Base-by-base conservation (phyloP, 2,888 invertebrate genomes). In the Timandra comae region DNA sequence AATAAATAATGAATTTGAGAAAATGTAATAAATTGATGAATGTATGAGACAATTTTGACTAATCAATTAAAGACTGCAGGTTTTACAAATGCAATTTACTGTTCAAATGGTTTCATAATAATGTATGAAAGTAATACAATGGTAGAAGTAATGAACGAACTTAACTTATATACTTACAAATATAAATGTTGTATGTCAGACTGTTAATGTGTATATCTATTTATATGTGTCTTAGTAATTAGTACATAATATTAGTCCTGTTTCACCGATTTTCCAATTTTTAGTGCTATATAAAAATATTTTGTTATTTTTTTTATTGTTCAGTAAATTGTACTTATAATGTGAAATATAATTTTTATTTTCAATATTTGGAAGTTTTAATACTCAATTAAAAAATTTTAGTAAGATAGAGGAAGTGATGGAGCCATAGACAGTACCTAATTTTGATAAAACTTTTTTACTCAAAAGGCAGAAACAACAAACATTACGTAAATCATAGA, bases 301-400 rank as follows among this genome's bases (percentile, higher is more conserved):
- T 70, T 71, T 72, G 68, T 75, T 76, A 65, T 68, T 70, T 64
- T n/a, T 74, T 72, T 45, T 71, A 71, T 60, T 62, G 64, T 70
- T 67, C 67, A 65, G 56, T 72, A 59, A 64, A 63, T 57, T 72
- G 73, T 77, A 78, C 78, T 74, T 80, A 76, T 66, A 49, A 63
- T 71, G 59, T 71, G 59, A 72, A 77, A 70, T 79, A 77, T 70
- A 76, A 72, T 51, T 61, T 66, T 71, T 79, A 80, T 79, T 80
- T 80, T 77, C 54, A 67, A 63, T 56, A 52, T 23, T 41, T 29
- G 21, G 30, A 24, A 3, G 38, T 59, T 16, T 16, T 16, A n/a
- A n/a, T n/a, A n/a, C n/a, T n/a, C n/a, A n/a, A n/a, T n/a, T n/a
- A n/a, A n/a, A n/a, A n/a, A n/a, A n/a, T n/a, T n/a, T n/a, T n/a